Evolutionary conservation across 2,888 invertebrate genomes (phyloP).

Genomic region (Tenthredo amoena): DNA sequence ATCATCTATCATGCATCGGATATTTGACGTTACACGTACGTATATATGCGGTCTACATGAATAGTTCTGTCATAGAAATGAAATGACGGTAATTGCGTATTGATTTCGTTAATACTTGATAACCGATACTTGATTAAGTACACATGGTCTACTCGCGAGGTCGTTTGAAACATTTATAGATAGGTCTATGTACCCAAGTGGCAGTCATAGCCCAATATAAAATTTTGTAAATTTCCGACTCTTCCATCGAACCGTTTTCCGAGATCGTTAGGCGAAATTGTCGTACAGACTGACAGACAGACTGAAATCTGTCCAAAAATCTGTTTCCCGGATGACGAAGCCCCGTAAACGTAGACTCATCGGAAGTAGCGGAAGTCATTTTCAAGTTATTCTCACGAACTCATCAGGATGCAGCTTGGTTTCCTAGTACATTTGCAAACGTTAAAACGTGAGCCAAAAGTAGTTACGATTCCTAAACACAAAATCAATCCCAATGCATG

Average conservation of each 20-base stretch:
- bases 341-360: no score
- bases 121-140: constrained; percentile 34
- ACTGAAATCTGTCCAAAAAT: no score
- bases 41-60: neutral
- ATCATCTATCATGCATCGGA: constrained; percentile 12
- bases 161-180: neutral
- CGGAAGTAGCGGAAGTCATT: neutral
- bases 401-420: neutral
- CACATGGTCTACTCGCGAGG: neutral
- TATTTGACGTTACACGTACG: neutral
- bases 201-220: no score
- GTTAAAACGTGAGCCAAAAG: neutral
- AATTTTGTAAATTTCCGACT: no score
- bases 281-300: no score
- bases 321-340: no score
- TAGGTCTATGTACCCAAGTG: neutral
- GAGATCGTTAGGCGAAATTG: no score
- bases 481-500: neutral
- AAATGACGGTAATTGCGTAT: constrained; percentile 18
- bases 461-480: neutral
- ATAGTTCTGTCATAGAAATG: constrained; percentile 5
- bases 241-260: no score
- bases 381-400: neutral
- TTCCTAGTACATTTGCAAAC: neutral
- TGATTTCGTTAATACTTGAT: constrained; percentile 39